phyloP scores from a whole-genome alignment of 2,888 invertebrate species.

The Sylvicola cinctus region DNA sequence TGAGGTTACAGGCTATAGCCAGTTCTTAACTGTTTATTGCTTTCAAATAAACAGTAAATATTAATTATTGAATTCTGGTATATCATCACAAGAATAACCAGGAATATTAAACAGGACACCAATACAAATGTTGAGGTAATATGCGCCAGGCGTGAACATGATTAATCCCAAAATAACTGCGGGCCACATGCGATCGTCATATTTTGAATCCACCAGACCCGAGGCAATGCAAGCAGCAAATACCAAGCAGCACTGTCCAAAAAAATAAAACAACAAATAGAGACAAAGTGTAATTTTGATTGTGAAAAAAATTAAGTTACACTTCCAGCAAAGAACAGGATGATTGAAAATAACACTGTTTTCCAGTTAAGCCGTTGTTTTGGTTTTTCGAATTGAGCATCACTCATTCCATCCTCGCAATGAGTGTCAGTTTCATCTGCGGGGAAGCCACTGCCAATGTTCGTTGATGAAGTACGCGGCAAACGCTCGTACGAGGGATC shows the following conservation, averaged over 20 bases:
- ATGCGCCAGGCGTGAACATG: conserved; percentile 83
- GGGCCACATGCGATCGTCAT: conserved; percentile 76
- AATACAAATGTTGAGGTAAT: conserved; percentile 73
- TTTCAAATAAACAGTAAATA: no score
- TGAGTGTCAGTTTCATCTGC: no score
- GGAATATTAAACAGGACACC: conserved; percentile 67
- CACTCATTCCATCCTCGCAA: conserved; percentile 46
- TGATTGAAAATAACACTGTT: no score
- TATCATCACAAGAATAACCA: conserved; percentile 73
- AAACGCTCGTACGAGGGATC: no score
- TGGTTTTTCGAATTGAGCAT: conserved; percentile 45
- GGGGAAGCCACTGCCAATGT: no score
- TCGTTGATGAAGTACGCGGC: no score
- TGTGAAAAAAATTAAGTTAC: no score
- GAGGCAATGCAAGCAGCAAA: conserved; percentile 58
- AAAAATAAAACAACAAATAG: no score
- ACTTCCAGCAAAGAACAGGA: no score
- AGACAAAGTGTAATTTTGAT: no score
- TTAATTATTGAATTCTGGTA: conserved; percentile 58
- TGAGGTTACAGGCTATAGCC: no score
- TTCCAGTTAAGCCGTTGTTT: conserved; percentile 64
- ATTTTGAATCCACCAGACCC: conserved; percentile 64
- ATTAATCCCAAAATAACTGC: conserved; percentile 67
- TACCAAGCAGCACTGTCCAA: conserved; percentile 35
- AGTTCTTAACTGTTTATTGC: no score